Percentiles rank a stretch among this genome's conserved stretches.
Evolutionary conservation across 2,888 invertebrate species (phyloP).

Genomic region (Protodeltote pygarga): DNA sequence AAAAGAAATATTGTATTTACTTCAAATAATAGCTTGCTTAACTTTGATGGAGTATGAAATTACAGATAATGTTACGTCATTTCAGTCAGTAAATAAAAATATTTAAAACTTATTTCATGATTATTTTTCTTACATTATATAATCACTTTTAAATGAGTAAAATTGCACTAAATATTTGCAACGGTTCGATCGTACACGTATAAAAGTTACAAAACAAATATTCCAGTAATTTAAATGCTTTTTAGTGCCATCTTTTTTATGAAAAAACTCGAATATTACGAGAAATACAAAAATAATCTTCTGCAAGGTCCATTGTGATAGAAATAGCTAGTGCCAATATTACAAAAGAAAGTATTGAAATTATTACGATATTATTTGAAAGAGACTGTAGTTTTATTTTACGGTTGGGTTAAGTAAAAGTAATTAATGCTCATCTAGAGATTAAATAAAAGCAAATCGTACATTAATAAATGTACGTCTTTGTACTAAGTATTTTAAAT

Average conservation of each 20-base stretch:
- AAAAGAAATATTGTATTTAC: slow-evolving; percentile 26
- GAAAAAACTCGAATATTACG: slow-evolving; percentile 34
- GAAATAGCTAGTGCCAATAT: slow-evolving; percentile 81
- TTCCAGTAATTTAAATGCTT: slow-evolving; percentile 24
- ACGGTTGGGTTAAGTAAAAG: slow-evolving; percentile 24
- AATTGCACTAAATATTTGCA: slow-evolving; percentile 7
- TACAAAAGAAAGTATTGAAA: slow-evolving; percentile 35
- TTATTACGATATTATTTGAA: slow-evolving; percentile 38
- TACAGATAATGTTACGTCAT: not conserved
- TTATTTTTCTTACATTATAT: no score
- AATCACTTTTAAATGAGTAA: no score
- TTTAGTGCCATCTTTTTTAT: slow-evolving; percentile 39
- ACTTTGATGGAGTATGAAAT: slow-evolving; percentile 1
- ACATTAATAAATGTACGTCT: no score
- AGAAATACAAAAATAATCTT: slow-evolving; percentile 45
- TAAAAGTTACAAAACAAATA: slow-evolving; percentile 8
- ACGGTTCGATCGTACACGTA: slow-evolving; percentile 11
- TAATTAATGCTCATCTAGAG: not conserved
- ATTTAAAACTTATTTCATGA: no score
- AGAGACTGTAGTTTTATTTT: slow-evolving; percentile 29
- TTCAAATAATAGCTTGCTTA: slow-evolving; percentile 24
- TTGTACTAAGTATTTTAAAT: no score
- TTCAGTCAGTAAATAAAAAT: no score
- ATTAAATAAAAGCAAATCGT: no score
- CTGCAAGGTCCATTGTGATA: slow-evolving; percentile 80